Evolutionary conservation across 2,888 invertebrate species (phyloP).

Genomic region (Caenorhabditis sinica): DNA sequence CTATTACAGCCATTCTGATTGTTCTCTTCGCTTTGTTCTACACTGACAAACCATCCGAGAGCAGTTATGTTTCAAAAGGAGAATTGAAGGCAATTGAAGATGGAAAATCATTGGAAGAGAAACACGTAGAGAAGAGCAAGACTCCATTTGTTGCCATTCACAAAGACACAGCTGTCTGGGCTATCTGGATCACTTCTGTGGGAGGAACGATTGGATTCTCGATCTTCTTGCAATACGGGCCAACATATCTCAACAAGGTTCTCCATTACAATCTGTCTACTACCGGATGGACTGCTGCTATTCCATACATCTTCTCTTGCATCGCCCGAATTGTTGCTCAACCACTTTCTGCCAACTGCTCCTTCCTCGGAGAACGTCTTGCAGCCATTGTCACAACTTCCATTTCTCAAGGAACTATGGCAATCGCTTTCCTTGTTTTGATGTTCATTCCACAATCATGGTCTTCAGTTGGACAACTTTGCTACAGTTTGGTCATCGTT

Average conservation of each 20-base stretch:
- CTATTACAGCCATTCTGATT: slow-evolving; percentile 63
- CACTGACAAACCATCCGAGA: slow-evolving; percentile 63
- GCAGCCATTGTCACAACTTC: slow-evolving; percentile 68
- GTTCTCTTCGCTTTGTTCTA: slow-evolving; percentile 65
- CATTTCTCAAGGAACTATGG: slow-evolving; percentile 68
- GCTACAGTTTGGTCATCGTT: slow-evolving; percentile 68
- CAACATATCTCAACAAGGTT: slow-evolving; percentile 69
- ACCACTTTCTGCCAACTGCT: slow-evolving; percentile 66
- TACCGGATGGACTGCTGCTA: slow-evolving; percentile 69
- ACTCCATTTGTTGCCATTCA: slow-evolving; percentile 65
- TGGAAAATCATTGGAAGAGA: slow-evolving; percentile 67
- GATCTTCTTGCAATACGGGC: slow-evolving; percentile 69
- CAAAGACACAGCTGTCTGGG: slow-evolving; percentile 64
- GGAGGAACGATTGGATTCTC: slow-evolving; percentile 70
- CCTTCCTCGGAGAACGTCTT: slow-evolving; percentile 67
- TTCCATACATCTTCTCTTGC: slow-evolving; percentile 69
- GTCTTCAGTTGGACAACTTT: slow-evolving; percentile 63
- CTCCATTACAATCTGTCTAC: slow-evolving; percentile 68
- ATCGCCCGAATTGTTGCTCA: slow-evolving; percentile 66
- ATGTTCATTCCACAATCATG: slow-evolving; percentile 66
- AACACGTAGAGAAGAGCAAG: slow-evolving; percentile 65
- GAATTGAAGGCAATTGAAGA: slow-evolving; percentile 63
- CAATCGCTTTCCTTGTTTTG: slow-evolving; percentile 65
- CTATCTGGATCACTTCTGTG: slow-evolving; percentile 67
- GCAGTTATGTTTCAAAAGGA: slow-evolving; percentile 41